Evolutionary conservation across 2,888 invertebrate genomes (phyloP).

Genomic region (Conistra vaccinii): DNA sequence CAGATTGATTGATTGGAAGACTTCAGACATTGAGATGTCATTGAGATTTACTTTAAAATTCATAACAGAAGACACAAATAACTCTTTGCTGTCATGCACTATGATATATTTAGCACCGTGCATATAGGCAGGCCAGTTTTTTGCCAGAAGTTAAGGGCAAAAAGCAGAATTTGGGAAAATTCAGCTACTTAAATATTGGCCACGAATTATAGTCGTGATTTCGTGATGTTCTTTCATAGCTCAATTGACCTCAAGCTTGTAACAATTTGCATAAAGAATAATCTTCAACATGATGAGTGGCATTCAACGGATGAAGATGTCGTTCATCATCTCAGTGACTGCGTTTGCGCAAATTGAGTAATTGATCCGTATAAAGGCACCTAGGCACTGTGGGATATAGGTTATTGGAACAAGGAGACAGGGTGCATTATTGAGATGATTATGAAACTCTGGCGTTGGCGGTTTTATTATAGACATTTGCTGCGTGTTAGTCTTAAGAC

Average conservation of each 20-base stretch:
- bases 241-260: slow-evolving; percentile 9
- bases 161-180: background rate
- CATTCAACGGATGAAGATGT: slow-evolving; percentile 54
- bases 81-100: background rate
- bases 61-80: background rate
- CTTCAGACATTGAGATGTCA: background rate
- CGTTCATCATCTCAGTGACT: slow-evolving; percentile 55
- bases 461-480: background rate
- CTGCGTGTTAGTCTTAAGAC: background rate
- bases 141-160: no score
- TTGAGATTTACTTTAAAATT: background rate
- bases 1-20: no score
- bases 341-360: slow-evolving; percentile 47
- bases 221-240: background rate
- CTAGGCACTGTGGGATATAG: slow-evolving; percentile 24
- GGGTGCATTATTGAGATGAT: background rate
- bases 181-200: background rate
- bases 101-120: background rate
- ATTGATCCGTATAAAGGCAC: slow-evolving; percentile 25
- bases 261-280: slow-evolving; percentile 25
- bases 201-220: no score
- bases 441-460: background rate
- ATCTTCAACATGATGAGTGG: slow-evolving; percentile 39
- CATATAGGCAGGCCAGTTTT: background rate
- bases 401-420: slow-evolving; percentile 25